These are phyloP conservation scores for Paramisgurnus dabryanus DNA, from an alignment of 2,113 vertebrate genomes.

Conservation along the genomic window DNA sequence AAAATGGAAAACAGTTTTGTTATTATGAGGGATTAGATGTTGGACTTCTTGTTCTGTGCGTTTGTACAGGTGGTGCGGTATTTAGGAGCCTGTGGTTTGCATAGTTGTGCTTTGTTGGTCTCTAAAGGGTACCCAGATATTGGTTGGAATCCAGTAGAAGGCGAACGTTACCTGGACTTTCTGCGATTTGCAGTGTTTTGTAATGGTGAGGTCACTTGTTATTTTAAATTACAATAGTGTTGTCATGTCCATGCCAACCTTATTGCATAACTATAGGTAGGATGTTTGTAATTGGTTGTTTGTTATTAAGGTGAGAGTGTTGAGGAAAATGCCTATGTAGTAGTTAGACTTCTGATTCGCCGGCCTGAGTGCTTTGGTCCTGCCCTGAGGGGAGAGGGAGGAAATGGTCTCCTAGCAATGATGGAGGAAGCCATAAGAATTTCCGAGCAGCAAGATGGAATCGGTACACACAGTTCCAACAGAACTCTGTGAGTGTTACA, in stretches of 20 bases:
- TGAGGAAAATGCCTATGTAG: constrained; percentile 93
- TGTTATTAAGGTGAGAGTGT: constrained; percentile 88
- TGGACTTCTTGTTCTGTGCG: background rate
- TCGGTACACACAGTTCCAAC: constrained; percentile 78
- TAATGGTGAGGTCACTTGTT: constrained; percentile 78
- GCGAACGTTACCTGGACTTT: constrained; percentile 92
- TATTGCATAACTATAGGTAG: background rate
- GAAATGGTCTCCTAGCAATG: constrained; percentile 85
- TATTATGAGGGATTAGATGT: background rate
- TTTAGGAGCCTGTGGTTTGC: constrained; percentile 88
- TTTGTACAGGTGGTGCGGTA: constrained; percentile 86
- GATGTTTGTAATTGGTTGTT: background rate
- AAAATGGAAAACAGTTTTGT: no score
- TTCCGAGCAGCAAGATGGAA: constrained; percentile 84
- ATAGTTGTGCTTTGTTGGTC: constrained; percentile 87
- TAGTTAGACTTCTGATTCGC: constrained; percentile 89
- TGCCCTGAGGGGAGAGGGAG: constrained; percentile 88
- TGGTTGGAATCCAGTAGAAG: constrained; percentile 97
- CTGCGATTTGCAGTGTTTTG: constrained; percentile 96
- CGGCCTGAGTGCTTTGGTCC: constrained; percentile 94
- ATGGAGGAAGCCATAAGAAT: constrained; percentile 93
- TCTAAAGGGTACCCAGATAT: constrained; percentile 91
- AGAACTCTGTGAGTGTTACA: constrained; percentile 73
- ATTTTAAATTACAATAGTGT: background rate
- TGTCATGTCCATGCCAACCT: background rate